Conservation (phyloP, 2,113 vertebrate species). For the Pycnonotus jocosus region DNA sequence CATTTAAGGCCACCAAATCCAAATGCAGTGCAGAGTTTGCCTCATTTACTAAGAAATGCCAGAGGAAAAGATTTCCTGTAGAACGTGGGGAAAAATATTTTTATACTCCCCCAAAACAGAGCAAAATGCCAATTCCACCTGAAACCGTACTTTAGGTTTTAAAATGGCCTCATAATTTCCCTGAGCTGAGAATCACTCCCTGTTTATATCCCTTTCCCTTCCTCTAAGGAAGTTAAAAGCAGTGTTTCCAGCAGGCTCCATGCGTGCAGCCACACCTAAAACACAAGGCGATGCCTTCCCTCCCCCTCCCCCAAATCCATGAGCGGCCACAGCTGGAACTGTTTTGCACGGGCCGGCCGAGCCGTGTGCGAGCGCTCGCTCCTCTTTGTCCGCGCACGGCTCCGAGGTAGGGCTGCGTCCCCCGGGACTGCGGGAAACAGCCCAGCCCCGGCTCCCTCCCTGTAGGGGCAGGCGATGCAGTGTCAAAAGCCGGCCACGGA, state of each 20-base stretch:
- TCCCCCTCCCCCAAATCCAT: constrained; percentile 21
- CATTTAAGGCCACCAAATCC: not conserved
- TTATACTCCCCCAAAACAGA: not conserved
- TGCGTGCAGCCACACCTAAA: constrained; percentile 70
- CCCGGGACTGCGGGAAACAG: constrained; percentile 76
- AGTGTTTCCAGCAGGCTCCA: constrained; percentile 18
- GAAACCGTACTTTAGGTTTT: not conserved
- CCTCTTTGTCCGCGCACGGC: constrained; percentile 75
- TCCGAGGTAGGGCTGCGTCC: constrained; percentile 71
- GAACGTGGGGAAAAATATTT: not conserved
- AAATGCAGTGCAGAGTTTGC: not conserved
- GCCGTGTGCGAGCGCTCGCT: constrained; percentile 68
- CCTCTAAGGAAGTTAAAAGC: constrained; percentile 51
- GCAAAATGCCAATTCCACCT: not conserved
- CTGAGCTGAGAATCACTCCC: not conserved
- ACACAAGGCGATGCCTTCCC: constrained; percentile 50
- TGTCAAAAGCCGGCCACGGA: constrained; percentile 78
- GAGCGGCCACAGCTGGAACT: constrained; percentile 77
- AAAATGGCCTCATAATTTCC: constrained; percentile 7
- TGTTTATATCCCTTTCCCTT: constrained; percentile 28
- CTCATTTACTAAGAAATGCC: not conserved
- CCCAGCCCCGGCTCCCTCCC: constrained; percentile 71
- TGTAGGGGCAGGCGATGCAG: constrained; percentile 74
- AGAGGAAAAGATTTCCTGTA: not conserved
- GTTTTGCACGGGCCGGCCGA: constrained; percentile 60